Percentiles rank a stretch among this genome's conserved stretches.
phyloP scores from a whole-genome alignment of 1,140 invertebrate species.

The Capitella teleta region DNA sequence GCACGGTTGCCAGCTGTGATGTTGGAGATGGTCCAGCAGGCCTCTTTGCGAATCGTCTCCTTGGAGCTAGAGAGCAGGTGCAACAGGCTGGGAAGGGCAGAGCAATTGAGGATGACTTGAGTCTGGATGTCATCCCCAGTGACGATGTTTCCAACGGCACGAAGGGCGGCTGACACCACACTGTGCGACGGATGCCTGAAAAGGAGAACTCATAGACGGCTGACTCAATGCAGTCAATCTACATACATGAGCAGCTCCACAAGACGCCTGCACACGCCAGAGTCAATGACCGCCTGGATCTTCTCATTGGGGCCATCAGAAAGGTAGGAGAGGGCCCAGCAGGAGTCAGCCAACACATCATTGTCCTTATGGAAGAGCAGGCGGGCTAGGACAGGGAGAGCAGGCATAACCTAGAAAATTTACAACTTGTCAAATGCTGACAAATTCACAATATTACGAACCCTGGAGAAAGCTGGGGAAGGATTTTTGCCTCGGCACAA shows the following conservation, averaged over 20 bases:
- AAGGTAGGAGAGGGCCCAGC: conserved; percentile 89
- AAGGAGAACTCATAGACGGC: conserved; percentile 9
- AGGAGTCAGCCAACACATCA: conserved; percentile 87
- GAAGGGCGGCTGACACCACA: conserved; percentile 86
- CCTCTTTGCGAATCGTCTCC: conserved; percentile 87
- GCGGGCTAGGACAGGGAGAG: conserved; percentile 73
- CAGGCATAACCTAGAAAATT: conserved; percentile 47
- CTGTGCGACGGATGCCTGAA: conserved; percentile 73
- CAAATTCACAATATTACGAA: conserved; percentile 31
- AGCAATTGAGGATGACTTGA: conserved; percentile 62
- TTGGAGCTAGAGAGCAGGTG: conserved; percentile 61
- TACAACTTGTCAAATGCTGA: not conserved
- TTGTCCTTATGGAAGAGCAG: conserved; percentile 85
- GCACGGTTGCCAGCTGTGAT: conserved; percentile 90
- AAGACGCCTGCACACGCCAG: conserved; percentile 74
- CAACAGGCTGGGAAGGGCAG: conserved; percentile 71
- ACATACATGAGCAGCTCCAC: conserved; percentile 84
- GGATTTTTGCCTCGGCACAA: conserved; percentile 43
- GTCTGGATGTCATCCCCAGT: conserved; percentile 96
- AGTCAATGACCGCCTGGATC: conserved; percentile 94
- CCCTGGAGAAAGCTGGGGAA: conserved; percentile 67
- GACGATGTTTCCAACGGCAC: conserved; percentile 95
- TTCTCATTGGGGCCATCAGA: conserved; percentile 96
- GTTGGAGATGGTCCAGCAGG: conserved; percentile 97
- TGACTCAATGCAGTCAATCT: not conserved